phyloP scores from a whole-genome alignment of 2,113 vertebrate species.

The Paratilapia polleni region DNA sequence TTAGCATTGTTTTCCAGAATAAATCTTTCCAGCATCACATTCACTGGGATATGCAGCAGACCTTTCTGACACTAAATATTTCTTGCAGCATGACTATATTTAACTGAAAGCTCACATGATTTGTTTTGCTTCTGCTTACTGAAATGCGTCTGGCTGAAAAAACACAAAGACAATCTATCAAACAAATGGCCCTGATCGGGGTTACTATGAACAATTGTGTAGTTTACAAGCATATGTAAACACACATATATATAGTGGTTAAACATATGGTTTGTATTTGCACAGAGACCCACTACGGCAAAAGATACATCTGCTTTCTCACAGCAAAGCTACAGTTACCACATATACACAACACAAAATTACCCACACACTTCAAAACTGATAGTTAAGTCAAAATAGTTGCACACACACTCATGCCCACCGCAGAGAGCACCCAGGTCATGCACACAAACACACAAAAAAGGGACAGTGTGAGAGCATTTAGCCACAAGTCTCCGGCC shows the following conservation, averaged over 20 bases:
- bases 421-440: constrained; percentile 52
- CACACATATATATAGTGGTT: constrained; percentile 37
- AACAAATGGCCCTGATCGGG: neutral
- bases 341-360: constrained; percentile 42
- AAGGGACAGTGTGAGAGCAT: constrained; percentile 53
- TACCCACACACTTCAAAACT: constrained; percentile 59
- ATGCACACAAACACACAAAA: constrained; percentile 58
- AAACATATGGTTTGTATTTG: constrained; percentile 60
- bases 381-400: constrained; percentile 75
- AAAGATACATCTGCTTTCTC: constrained; percentile 64
- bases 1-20: constrained; percentile 18
- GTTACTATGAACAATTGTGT: constrained; percentile 37
- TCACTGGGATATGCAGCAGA: neutral
- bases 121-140: neutral
- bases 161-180: constrained; percentile 24
- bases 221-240: constrained; percentile 44
- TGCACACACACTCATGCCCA: constrained; percentile 36
- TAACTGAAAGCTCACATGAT: neutral
- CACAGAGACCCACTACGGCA: constrained; percentile 9
- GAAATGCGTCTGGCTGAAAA: neutral
- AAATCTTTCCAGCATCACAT: neutral
- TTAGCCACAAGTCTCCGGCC: constrained; percentile 64
- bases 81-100: neutral
- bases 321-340: constrained; percentile 18
- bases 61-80: neutral